These are phyloP conservation scores for Rachycentron canadum DNA, from an alignment of 2,797 vertebrate genomes.

Conservation along the genomic window DNA sequence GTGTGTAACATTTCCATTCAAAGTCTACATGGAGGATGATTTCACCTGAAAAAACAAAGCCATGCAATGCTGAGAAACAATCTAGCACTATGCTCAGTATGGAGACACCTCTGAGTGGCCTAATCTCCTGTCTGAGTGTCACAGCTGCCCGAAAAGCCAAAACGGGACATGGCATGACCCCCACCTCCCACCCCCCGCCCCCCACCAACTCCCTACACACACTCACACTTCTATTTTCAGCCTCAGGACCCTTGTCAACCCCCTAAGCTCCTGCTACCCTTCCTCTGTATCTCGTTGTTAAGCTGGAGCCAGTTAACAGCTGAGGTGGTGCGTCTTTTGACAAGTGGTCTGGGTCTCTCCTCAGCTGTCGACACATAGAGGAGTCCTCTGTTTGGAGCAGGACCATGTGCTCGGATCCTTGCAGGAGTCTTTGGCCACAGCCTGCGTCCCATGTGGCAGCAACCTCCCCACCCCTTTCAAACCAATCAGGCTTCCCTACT, in stretches of 20 bases:
- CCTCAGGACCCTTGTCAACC: constrained; percentile 60
- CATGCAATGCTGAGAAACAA: constrained; percentile 29
- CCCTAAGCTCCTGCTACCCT: constrained; percentile 12
- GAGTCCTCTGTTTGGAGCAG: constrained; percentile 55
- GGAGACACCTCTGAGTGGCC: constrained; percentile 49
- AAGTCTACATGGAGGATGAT: neutral
- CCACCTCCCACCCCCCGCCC: no score
- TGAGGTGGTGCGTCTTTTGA: constrained; percentile 76
- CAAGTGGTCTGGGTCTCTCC: constrained; percentile 67
- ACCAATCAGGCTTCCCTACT: neutral
- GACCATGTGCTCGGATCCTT: constrained; percentile 62
- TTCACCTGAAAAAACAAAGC: neutral
- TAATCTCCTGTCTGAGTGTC: constrained; percentile 65
- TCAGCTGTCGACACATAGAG: constrained; percentile 80
- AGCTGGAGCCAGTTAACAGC: constrained; percentile 78
- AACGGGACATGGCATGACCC: constrained; percentile 57
- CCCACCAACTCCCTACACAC: constrained; percentile 17
- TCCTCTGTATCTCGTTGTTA: constrained; percentile 52
- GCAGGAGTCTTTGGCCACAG: constrained; percentile 35
- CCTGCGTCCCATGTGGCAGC: constrained; percentile 49
- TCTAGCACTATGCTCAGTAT: constrained; percentile 51
- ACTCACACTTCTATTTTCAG: constrained; percentile 79
- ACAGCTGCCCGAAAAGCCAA: constrained; percentile 68
- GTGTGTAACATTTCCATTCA: constrained; percentile 3
- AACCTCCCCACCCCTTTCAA: constrained; percentile 9